A percentile compares a stretch with the other conserved stretches of the same genome.
Conservation (phyloP, 1,140 invertebrate genomes). For the Cotesia chilonis region DNA sequence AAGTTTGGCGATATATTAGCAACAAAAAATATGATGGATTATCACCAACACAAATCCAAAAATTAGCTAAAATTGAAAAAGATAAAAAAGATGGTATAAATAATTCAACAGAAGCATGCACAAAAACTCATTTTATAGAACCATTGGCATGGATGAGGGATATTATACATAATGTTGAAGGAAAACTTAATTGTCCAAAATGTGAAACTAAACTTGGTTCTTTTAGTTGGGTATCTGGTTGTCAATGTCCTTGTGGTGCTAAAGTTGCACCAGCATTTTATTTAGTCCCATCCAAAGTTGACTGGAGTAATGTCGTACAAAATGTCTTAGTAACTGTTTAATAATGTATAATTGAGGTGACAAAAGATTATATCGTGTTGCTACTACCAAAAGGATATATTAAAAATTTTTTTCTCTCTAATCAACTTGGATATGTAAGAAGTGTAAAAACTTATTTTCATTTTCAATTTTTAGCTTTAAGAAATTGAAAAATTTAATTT, state of each 20-base stretch:
- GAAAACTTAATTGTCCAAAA: conserved; percentile 85
- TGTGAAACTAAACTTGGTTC: conserved; percentile 82
- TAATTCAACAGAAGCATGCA: conserved; percentile 66
- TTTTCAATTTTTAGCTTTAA: no score
- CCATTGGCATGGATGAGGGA: conserved; percentile 84
- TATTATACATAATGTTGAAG: conserved; percentile 74
- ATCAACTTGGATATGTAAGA: no score
- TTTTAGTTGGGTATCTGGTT: conserved; percentile 83
- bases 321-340: conserved; percentile 85
- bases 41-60: conserved; percentile 44
- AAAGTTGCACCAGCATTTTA: conserved; percentile 88
- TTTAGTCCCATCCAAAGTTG: conserved; percentile 84
- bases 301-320: conserved; percentile 85
- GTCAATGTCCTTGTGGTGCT: conserved; percentile 83
- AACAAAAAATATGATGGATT: conserved; percentile 47
- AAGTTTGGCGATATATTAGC: conserved; percentile 64
- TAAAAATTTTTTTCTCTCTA: no score
- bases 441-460: no score
- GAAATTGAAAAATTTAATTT: no score
- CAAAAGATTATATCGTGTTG: no score
- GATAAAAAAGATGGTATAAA: conserved; percentile 49
- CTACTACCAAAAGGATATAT: no score
- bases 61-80: conserved; percentile 44
- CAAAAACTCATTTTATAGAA: conserved; percentile 80
- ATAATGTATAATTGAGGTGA: conserved; percentile 20